Evolutionary conservation across 2,888 invertebrate species (phyloP), one percentile per base, ranked within the genome.

Genomic region (Hyposoter dolosus): DNA sequence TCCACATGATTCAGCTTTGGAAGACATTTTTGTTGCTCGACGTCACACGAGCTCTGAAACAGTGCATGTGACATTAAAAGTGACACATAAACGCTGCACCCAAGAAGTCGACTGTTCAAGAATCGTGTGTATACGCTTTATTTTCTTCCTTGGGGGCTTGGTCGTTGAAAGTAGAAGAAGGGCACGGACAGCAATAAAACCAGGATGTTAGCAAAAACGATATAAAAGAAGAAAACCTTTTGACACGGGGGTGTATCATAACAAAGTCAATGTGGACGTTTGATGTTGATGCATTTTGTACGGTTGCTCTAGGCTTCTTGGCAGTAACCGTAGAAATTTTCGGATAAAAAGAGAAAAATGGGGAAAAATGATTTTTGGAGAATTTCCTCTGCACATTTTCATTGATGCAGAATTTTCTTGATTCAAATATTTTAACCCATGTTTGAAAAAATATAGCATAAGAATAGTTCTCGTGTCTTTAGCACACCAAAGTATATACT

Each of bases 211-310:
- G 10, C 28, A n/a, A 23, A n/a, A 45, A 2, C 9, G 40, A 40
- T 40, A 40, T 47, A 28, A 47, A 47, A 47, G 63, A 15, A 32
- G 5, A 28, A 17, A 45, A 28, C 7, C 47, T 47, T 6, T 12
- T 7, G 15, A 47, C 47, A 15, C n/a, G 12, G 45, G 53, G 40
- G 35, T 63, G 45, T 50, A 45, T 53, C 19, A 80, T 75, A 75
- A 71, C 71, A 69, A 71, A 53, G 50, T 75, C 56, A 68, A 74
- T 74, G 56, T 63, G 63, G 63, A 17, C 23, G 82, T 86, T 84
- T 86, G 84, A 83, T 84, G 77, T 79, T 32, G 53, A 45, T 53
- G 53, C 69, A 65, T 74, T 85, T 72, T 66, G 47, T 35, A 50
- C 32, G 32, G 4, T 5, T 53, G 35, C 3, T 7, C 6, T 40